Percentiles rank a stretch among this genome's conserved stretches.
Conservation (phyloP, 1,140 invertebrate genomes). For the Drosophila kurseongensis region DNA sequence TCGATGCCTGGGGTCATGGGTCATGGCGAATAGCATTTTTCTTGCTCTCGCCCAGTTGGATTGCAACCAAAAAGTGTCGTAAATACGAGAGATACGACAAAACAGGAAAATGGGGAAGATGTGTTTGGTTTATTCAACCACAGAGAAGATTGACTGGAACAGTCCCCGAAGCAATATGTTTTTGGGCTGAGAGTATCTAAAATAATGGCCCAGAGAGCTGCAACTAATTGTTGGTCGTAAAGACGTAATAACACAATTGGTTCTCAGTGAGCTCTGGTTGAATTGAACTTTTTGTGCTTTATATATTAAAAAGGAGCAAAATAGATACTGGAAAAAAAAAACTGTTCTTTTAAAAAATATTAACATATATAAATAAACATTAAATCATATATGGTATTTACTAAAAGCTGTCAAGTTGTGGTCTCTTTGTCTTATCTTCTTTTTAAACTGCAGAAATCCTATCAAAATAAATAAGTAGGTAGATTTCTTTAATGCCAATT, state of each 20-base stretch:
- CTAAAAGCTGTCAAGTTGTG: too few relatives aligned
- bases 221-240: conserved; percentile 19
- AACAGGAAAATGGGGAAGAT: conserved; percentile 39
- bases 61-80: conserved; percentile 48
- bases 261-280: background rate
- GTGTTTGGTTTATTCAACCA: conserved; percentile 35
- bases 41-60: conserved; percentile 17
- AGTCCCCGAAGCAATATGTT: conserved; percentile 49
- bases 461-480: background rate
- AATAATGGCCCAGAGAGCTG: conserved; percentile 26
- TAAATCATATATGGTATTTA: too few relatives aligned
- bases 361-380: too few relatives aligned
- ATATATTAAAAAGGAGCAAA: background rate
- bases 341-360: too few relatives aligned
- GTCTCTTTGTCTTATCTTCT: background rate
- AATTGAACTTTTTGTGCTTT: background rate
- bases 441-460: background rate
- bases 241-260: conserved; percentile 2
- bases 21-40: conserved; percentile 46
- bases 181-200: conserved; percentile 10
- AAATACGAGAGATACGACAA: conserved; percentile 26
- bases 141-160: conserved; percentile 49
- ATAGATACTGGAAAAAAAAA: too few relatives aligned
- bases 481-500: conserved; percentile 15
- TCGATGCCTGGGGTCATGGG: conserved; percentile 33